Evolutionary conservation across 1,140 invertebrate genomes (phyloP), one percentile per base, ranked within the genome.

Genomic region (Penaeus japonicus): DNA sequence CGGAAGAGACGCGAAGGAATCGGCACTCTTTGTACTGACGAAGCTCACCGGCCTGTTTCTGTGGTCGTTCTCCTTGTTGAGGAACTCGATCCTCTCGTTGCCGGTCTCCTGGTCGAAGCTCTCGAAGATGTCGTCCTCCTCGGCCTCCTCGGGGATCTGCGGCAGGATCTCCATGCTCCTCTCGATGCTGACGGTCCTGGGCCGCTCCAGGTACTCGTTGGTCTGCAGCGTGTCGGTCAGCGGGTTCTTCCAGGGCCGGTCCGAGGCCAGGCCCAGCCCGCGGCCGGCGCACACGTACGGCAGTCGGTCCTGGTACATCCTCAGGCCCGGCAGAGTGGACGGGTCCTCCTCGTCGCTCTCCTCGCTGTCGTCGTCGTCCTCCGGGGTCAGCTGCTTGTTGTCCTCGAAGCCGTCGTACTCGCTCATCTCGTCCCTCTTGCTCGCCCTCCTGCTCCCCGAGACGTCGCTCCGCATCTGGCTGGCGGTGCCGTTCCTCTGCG

Each of bases 81-180:
- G 35, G 62, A 86, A 86, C 57, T 86, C 85, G 20, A 86, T 53
- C 24, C 77, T 53, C 57, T 86, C 85, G 79, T 86, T 86, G 5
- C 85, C 85, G 79, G 55, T 80, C 77, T 86, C 55, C 24, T 78
- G 85, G 27, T 86, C 85, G 18, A 79, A 86, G 22, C 75, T 62
- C 53, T 86, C 85, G 65, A 86, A 86, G 54, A 75, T 65, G 53
- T 86, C 85, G 24, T 86, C 85, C 17, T 86, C 85, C 70, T 78
- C 77, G 53, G 57, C 77, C 75, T 86, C 85, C 75, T 86, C 85
- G 10, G 85, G 85, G n/a, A 86, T 86, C 77, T 86, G 75, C 5
- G 85, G 85, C 55, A 86, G 57, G 32, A 86, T 86, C 77, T 86
- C 85, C 85, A 86, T 86, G 75, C 85, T 86, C 53, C 85, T 57